Percentiles rank a stretch among this genome's conserved stretches.
These are phyloP conservation scores for Pararge aegeria DNA, from an alignment of 1,140 invertebrate species.

Conservation along the genomic window DNA sequence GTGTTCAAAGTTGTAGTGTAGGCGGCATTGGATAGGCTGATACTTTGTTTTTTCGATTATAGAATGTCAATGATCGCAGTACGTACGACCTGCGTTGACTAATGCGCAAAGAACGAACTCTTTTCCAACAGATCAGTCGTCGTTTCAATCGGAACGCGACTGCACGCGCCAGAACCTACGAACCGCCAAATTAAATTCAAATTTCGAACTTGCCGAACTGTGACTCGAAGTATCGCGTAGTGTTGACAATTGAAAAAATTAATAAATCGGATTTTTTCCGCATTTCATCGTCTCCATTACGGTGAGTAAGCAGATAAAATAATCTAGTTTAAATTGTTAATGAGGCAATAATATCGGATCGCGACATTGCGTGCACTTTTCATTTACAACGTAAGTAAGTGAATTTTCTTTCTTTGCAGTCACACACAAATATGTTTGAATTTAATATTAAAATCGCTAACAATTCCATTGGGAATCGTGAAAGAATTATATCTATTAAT, in stretches of 20 bases:
- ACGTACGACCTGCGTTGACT: conserved; percentile 47
- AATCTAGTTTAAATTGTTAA: neutral
- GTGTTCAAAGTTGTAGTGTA: neutral
- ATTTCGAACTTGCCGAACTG: conserved; percentile 47
- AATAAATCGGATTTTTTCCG: neutral
- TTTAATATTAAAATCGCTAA: too few species aligned
- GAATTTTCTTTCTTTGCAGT: neutral
- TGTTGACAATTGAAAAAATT: conserved; percentile 26
- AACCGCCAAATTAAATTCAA: conserved; percentile 30
- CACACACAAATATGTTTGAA: neutral
- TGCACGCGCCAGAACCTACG: conserved; percentile 34
- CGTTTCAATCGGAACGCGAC: conserved; percentile 52
- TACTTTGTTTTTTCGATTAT: neutral
- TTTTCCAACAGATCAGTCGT: conserved; percentile 44
- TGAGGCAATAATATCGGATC: neutral
- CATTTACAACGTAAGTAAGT: neutral
- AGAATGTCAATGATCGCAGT: conserved; percentile 5
- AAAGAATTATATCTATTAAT: too few species aligned
- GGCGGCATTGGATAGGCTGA: neutral
- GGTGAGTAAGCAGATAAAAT: neutral
- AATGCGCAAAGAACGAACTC: conserved; percentile 53
- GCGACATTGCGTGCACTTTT: neutral
- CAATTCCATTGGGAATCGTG: too few species aligned
- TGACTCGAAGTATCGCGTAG: conserved; percentile 46
- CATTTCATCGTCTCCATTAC: neutral